Evolutionary conservation across 2,888 invertebrate genomes (phyloP), one percentile per base, ranked within the genome.

Genomic region (Clostera curtula): DNA sequence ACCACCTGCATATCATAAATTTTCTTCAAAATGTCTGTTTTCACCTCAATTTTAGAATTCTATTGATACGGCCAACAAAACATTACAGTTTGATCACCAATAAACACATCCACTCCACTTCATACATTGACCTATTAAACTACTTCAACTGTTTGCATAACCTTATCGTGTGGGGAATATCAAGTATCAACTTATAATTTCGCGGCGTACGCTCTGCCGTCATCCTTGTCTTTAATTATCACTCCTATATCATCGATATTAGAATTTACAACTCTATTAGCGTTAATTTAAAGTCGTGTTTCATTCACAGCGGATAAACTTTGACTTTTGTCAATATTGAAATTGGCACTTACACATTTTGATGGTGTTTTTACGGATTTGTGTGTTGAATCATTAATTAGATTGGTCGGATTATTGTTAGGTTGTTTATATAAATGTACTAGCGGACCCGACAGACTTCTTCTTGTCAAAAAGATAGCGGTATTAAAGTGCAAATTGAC

Each of bases 61-160:
- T n/a, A n/a, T n/a, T n/a, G n/a, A n/a, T n/a, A n/a, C n/a, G n/a
- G n/a, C n/a, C n/a, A n/a, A n/a, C n/a, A n/a, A n/a, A n/a, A n/a
- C n/a, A n/a, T n/a, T n/a, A n/a, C n/a, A n/a, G n/a, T 46, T 43
- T 41, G 45, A 62, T 57, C 54, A 51, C 38, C 38, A 43, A 51
- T 51, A 49, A 53, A 48, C 51, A 51, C 40, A n/a, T 33, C 34
- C 32, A 43, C 35, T 55, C 46, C 52, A 59, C 16, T 25, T 34
- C 31, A 30, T 27, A 10, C 35, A 38, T 69, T 69, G 71, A 69
- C 73, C 71, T 46, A 74, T 52, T 73, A 68, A 72, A 69, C 71
- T 56, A 72, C 58, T 64, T 72, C 29, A 42, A 43, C 31, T 31
- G 23, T 50, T 73, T 72, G 65, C 72, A 66, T 71, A 73, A 72